These are phyloP conservation scores for Mystacornis crossleyi DNA, from an alignment of 2,113 vertebrate species.

Conservation along the genomic window DNA sequence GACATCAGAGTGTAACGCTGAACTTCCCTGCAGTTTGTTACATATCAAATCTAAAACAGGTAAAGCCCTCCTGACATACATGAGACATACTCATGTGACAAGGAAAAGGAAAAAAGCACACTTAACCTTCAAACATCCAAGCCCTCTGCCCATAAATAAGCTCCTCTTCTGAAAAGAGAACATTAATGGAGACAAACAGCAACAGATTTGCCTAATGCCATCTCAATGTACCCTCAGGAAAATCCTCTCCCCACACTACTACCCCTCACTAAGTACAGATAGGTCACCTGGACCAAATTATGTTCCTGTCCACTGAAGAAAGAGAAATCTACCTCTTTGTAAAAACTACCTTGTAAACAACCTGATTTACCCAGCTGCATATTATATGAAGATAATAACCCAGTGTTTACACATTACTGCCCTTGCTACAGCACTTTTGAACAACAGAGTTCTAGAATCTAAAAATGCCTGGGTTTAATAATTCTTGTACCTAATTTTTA, in stretches of 20 bases:
- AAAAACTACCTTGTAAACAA: background rate
- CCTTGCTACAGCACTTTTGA: background rate
- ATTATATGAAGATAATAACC: background rate
- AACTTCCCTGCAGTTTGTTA: background rate
- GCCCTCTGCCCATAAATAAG: background rate
- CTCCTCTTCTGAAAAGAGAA: background rate
- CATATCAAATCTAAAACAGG: background rate
- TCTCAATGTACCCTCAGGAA: background rate
- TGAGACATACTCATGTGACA: rapidly evolving
- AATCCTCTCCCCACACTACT: background rate
- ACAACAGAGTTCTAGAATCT: background rate
- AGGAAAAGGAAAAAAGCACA: background rate
- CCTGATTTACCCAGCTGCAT: background rate
- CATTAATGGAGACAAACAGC: background rate
- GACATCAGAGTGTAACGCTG: background rate
- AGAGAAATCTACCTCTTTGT: background rate
- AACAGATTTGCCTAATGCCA: background rate
- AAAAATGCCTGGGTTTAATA: background rate
- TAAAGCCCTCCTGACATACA: rapidly evolving
- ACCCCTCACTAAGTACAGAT: background rate
- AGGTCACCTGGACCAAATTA: background rate
- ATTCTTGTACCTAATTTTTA: background rate
- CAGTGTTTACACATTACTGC: rapidly evolving
- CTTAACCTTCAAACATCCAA: background rate
- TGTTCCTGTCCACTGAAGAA: background rate